Evolutionary conservation across 2,888 invertebrate genomes (phyloP), one percentile per base, ranked within the genome.

Genomic region (Auanema freiburgensis): DNA sequence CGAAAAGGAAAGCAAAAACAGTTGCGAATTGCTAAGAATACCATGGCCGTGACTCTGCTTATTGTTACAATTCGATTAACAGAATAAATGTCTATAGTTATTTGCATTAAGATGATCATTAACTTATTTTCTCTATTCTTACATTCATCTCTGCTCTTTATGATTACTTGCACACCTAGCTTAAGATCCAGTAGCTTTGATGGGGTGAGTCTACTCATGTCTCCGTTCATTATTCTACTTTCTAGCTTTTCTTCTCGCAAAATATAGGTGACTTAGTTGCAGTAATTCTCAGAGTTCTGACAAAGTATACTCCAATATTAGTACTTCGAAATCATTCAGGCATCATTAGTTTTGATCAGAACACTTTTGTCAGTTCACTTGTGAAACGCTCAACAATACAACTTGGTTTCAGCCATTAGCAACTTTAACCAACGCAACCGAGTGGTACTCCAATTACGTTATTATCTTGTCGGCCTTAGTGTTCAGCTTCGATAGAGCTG

Each of bases 171-270:
- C 54, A 59, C 59, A 5, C 43, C 25, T 24, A 53, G 53, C 25
- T 68, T 61, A 5, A 54, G 51, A 50, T 55, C 55, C 14, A 46
- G 42, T 23, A 61, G 61, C 40, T 61, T 61, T 18, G 61, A 61
- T 46, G 61, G 55, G 33, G 61, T 61, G 43, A 16, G 59, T 40
- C 10, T 8, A 14, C 18, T 57, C 24, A 4, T n/a, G n/a, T 5
- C n/a, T n/a, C n/a, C n/a, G 4, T 52, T 21, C 23, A 21, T 56
- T n/a, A 40, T 49, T 11, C 14, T 2, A 23, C 2, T 42, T n/a
- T 63, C 44, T 43, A 63, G 63, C 54, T 63, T 12, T 63, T 63
- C 58, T 63, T 63, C 40, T 63, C 63, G 16, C 63, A 63, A 59
- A 63, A 63, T 33, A 25, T 63, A 3, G 58, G 56, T 25, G 63